Base-by-base conservation (phyloP, 2,797 vertebrate species). In the Sebastes vulpes region DNA sequence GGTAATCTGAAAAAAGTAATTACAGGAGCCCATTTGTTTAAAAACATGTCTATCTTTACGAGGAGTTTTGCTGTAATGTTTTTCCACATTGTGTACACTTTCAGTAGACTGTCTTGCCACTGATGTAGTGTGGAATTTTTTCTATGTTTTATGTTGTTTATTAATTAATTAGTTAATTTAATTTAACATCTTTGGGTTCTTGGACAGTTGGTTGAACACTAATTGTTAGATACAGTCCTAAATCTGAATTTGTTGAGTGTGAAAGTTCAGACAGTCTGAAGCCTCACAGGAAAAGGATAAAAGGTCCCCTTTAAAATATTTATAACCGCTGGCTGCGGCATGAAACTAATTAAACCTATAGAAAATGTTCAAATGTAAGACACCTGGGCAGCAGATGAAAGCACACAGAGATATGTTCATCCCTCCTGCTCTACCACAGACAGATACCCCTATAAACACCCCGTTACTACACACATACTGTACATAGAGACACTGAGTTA, bases 91-190 rank as follows among this genome's bases (percentile, higher is more conserved):
- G 38, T 42, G 38, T 16, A 42, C 12, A 42, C 38, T 16, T 42
- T 42, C 14, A 42, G 0, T 42, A 42, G 2, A 2, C 38, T 42
- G 14, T 46, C 42, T 46, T 46, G 16, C 14, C 42, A 46, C 0
- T 46, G 42, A 46, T 18, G 0, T 18, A 46, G 42, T 46, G 1
- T 46, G 16, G 42, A 46, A 0, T 0, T 46, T 18, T 18, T 16
- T 46, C 6, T 46, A 0, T 46, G 38, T 46, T 46, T 46, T 18
- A 46, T 16, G 14, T 46, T 46, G 42, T 46, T 0, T 6, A 46
- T 46, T 46, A 46, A 46, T 46, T 2, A 46, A 46, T 46, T 46
- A 46, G 14, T 18, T 46, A 1, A 46, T 46, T 46, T 46, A 46
- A 46, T 18, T 46, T 18, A 46, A 46, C 14, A 46, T 46, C 14